Evolutionary conservation across 2,113 vertebrate species (phyloP).

Genomic region (Coregonus clupeaformis): DNA sequence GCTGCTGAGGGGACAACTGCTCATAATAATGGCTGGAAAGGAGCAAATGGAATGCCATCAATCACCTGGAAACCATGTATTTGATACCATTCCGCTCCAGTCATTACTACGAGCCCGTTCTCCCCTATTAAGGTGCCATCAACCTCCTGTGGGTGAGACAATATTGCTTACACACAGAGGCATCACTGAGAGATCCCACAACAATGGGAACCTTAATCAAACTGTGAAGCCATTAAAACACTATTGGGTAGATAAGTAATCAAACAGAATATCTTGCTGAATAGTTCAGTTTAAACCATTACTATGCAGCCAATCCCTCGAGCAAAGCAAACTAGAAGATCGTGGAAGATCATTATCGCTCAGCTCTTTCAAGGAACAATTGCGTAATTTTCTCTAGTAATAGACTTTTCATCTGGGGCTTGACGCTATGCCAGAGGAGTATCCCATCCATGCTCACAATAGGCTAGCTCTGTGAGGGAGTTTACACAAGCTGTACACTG

Average conservation of each 20-base stretch:
- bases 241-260: background rate
- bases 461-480: too few relatives aligned
- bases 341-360: background rate
- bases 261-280: background rate
- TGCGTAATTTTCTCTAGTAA: constrained; percentile 3
- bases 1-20: too few relatives aligned
- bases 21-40: too few relatives aligned
- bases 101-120: too few relatives aligned
- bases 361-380: background rate
- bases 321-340: background rate
- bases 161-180: too few relatives aligned
- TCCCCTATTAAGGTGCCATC: too few relatives aligned
- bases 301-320: background rate
- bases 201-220: too few relatives aligned
- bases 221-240: background rate
- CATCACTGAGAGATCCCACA: too few relatives aligned
- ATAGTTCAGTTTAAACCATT: background rate
- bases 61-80: too few relatives aligned
- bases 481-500: constrained; percentile 4
- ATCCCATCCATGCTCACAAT: background rate
- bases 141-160: too few relatives aligned
- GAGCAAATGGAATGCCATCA: too few relatives aligned
- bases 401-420: constrained; percentile 43
- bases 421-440: constrained; percentile 23
- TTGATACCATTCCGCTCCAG: too few relatives aligned